Conservation (phyloP, 2,113 vertebrate species). For the Gallinago media region DNA sequence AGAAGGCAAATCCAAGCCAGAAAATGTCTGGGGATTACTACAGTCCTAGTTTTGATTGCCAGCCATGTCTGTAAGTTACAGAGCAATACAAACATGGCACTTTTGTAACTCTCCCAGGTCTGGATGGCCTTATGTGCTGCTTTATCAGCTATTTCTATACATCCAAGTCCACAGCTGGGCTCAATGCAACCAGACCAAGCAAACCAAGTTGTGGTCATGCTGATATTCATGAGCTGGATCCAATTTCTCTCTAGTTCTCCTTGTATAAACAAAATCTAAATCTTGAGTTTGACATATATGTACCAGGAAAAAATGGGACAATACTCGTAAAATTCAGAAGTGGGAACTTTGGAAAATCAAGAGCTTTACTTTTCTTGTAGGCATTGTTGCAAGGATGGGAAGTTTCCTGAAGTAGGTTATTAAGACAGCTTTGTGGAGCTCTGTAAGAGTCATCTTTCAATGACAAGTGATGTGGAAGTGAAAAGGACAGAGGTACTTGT, state of each 20-base stretch:
- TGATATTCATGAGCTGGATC: background rate
- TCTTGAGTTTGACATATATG: background rate
- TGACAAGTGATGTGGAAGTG: background rate
- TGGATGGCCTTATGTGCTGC: background rate
- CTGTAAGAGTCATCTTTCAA: background rate
- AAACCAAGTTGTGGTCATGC: background rate
- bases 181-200: background rate
- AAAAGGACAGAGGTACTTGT: background rate
- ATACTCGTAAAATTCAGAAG: background rate
- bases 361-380: background rate
- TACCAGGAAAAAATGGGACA: background rate
- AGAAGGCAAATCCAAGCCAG: background rate
- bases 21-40: background rate
- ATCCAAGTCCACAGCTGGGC: too few relatives aligned
- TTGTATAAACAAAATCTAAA: background rate
- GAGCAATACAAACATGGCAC: fast-evolving
- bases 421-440: background rate
- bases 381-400: background rate
- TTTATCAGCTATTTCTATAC: background rate
- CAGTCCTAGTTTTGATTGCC: background rate
- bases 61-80: background rate
- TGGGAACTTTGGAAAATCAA: background rate
- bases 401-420: background rate
- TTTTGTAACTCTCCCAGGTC: background rate
- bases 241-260: background rate